These are phyloP conservation scores for Nycticryphes semicollaris DNA, from an alignment of 2,113 vertebrate genomes.

Conservation along the genomic window DNA sequence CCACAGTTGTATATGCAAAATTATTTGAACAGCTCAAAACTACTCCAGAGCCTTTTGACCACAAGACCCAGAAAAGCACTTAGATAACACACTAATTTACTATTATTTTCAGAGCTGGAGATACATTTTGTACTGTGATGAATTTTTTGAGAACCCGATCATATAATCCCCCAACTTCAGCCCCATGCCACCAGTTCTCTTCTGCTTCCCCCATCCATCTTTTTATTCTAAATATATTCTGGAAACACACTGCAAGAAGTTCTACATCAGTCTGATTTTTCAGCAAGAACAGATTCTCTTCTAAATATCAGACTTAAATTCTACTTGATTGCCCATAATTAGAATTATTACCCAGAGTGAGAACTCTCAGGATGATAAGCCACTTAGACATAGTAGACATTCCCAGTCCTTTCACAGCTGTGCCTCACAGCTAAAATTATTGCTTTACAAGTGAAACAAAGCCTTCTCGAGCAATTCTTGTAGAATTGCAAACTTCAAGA, in stretches of 20 bases:
- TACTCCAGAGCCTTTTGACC: not conserved
- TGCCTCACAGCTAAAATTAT: not conserved
- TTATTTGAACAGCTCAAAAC: not conserved
- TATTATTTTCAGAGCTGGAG: not conserved
- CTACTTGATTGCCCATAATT: not conserved
- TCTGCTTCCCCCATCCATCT: not conserved
- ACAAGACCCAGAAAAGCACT: not conserved
- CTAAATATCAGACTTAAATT: not conserved
- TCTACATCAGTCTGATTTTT: not conserved
- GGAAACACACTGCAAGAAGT: not conserved
- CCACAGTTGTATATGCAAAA: not conserved
- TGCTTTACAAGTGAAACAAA: not conserved
- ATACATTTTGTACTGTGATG: not conserved
- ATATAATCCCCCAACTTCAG: not conserved
- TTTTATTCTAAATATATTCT: not conserved
- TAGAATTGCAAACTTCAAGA: not conserved
- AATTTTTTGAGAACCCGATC: not conserved
- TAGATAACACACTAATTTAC: not conserved
- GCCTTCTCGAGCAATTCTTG: not conserved
- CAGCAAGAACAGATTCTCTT: not conserved
- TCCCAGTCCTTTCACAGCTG: not conserved
- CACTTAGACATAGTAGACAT: not conserved
- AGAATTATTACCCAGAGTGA: not conserved
- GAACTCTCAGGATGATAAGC: not conserved
- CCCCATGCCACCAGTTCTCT: not conserved